Percentiles rank a stretch among this genome's conserved stretches.
These are phyloP conservation scores for Tetrapedia diversipes DNA, from an alignment of 2,888 invertebrate genomes.

Conservation along the genomic window DNA sequence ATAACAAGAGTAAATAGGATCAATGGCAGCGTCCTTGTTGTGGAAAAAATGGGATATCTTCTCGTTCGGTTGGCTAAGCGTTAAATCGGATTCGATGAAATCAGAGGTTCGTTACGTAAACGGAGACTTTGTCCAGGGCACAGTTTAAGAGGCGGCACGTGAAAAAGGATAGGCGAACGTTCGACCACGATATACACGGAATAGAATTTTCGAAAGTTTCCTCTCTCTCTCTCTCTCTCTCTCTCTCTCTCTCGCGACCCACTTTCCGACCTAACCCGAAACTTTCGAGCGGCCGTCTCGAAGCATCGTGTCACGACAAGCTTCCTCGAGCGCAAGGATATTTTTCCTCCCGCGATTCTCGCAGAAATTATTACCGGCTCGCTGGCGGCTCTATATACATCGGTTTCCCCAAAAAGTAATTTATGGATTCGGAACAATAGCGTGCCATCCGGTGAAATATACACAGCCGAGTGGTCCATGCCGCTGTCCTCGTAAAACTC, in stretches of 20 bases:
- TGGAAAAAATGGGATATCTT: too few relatives aligned
- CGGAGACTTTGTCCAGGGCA: conserved; percentile 12
- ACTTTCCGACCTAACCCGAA: conserved; percentile 47
- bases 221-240: too few relatives aligned
- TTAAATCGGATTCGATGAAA: conserved; percentile 11
- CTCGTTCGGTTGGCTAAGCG: too few relatives aligned
- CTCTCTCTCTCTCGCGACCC: conserved; percentile 52
- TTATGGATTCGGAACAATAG: conserved; percentile 58
- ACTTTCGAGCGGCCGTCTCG: conserved; percentile 44
- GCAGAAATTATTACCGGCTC: conserved; percentile 59
- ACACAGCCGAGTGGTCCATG: neutral
- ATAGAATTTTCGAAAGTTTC: conserved; percentile 64
- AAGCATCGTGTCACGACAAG: conserved; percentile 38
- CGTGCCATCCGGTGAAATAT: conserved; percentile 39
- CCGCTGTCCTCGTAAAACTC: conserved; percentile 37
- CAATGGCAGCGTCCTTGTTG: too few relatives aligned
- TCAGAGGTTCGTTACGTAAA: conserved; percentile 34
- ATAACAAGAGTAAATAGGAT: too few relatives aligned
- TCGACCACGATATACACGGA: conserved; percentile 41
- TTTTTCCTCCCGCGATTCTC: conserved; percentile 59
- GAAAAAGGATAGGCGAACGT: neutral
- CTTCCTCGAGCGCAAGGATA: conserved; percentile 48
- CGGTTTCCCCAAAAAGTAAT: conserved; percentile 53
- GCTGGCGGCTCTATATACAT: conserved; percentile 12
- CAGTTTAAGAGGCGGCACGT: conserved; percentile 11